Percentiles rank a stretch among this genome's conserved stretches.
Conservation (phyloP, 2,113 vertebrate species). For the Xyliphius kryptos region DNA sequence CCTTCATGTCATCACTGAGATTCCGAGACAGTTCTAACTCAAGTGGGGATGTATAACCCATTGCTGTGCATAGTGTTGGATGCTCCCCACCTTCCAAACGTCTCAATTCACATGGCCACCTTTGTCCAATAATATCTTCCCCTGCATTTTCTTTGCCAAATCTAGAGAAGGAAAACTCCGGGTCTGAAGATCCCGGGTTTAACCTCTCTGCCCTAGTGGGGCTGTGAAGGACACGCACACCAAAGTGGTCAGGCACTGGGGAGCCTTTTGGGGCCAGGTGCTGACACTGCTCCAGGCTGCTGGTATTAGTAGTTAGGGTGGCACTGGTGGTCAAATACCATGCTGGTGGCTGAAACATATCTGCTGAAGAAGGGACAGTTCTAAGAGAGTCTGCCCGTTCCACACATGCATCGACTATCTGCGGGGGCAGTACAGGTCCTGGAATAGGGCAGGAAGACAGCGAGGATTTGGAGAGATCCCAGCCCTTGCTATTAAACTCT, state of each 20-base stretch:
- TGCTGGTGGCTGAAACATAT: slow-evolving; percentile 75
- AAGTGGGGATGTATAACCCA: slow-evolving; percentile 78
- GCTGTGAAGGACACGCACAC: slow-evolving; percentile 77
- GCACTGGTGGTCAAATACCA: slow-evolving; percentile 94
- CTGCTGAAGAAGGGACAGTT: slow-evolving; percentile 46
- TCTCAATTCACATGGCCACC: slow-evolving; percentile 74
- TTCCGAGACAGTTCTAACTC: slow-evolving; percentile 85
- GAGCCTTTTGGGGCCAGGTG: slow-evolving; percentile 63
- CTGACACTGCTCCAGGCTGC: slow-evolving; percentile 84
- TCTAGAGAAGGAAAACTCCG: slow-evolving; percentile 69
- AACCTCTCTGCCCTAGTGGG: slow-evolving; percentile 60
- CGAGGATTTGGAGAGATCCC: slow-evolving; percentile 69
- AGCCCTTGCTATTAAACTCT: slow-evolving; percentile 87
- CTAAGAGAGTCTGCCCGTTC: slow-evolving; percentile 67
- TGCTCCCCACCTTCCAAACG: slow-evolving; percentile 58
- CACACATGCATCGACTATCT: slow-evolving; percentile 64
- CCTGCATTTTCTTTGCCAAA: slow-evolving; percentile 65
- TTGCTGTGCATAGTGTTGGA: slow-evolving; percentile 70
- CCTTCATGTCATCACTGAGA: slow-evolving; percentile 97
- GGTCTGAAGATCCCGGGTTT: slow-evolving; percentile 51
- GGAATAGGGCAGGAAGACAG: slow-evolving; percentile 44
- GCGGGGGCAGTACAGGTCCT: slow-evolving; percentile 20
- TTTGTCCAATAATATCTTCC: slow-evolving; percentile 72
- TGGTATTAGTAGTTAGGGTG: slow-evolving; percentile 90
- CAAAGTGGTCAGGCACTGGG: slow-evolving; percentile 63